Evolutionary conservation across 2,113 vertebrate species (phyloP).

Genomic region (Engystomops pustulosus): DNA sequence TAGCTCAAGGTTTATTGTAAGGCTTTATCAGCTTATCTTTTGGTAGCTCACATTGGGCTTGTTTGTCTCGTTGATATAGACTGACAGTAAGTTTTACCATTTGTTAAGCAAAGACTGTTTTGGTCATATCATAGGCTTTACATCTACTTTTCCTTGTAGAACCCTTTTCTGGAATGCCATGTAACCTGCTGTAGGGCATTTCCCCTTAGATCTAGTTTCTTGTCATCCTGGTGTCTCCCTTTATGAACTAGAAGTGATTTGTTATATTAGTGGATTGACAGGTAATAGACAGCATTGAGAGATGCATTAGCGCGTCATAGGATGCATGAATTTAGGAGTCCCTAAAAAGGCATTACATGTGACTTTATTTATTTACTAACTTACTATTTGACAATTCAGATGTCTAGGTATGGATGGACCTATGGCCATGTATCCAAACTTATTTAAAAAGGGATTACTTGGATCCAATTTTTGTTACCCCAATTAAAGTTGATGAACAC

Average conservation of each 20-base stretch:
- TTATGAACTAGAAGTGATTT: too few species aligned
- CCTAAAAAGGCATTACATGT: not conserved
- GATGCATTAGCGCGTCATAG: not conserved
- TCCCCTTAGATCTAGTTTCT: not conserved
- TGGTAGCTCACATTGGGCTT: not conserved
- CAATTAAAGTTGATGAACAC: too few species aligned
- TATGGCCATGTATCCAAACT: too few species aligned
- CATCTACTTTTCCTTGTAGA: not conserved
- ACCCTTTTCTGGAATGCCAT: not conserved
- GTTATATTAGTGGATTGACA: not conserved
- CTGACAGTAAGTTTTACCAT: not conserved
- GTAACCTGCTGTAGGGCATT: not conserved
- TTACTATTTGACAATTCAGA: too few species aligned
- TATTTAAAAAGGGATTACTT: too few species aligned
- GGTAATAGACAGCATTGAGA: not conserved
- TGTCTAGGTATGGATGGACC: too few species aligned
- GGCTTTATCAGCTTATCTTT: not conserved
- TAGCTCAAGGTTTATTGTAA: not conserved
- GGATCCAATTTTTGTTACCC: too few species aligned
- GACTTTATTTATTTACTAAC: too few species aligned
- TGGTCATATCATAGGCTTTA: not conserved
- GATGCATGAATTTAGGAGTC: not conserved
- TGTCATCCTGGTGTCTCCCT: too few species aligned
- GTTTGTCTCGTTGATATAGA: not conserved
- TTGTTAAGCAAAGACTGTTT: not conserved